phyloP scores from a whole-genome alignment of 2,113 vertebrate genomes.

The Melanerpes formicivorus region DNA sequence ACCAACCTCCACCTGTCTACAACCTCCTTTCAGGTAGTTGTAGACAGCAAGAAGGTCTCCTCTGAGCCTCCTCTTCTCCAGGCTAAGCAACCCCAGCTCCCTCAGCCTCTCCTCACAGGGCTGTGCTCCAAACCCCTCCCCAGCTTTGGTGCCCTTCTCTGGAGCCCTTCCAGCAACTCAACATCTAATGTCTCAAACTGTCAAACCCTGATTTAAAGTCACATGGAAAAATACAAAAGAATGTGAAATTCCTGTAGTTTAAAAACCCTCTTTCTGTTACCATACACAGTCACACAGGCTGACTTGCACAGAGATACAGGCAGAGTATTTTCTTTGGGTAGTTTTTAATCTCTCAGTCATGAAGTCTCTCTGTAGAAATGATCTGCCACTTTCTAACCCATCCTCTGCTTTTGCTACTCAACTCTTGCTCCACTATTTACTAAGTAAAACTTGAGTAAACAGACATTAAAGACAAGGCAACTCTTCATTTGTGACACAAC shows the following conservation, averaged over 20 bases:
- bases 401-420: neutral
- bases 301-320: neutral
- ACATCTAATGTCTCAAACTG: neutral
- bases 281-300: neutral
- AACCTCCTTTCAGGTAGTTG: no score
- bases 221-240: neutral
- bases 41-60: no score
- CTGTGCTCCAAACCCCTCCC: no score
- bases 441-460: neutral
- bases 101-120: no score
- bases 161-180: no score
- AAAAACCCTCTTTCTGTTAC: neutral
- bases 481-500: neutral
- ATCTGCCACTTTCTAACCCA: neutral
- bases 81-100: no score
- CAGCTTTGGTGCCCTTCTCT: no score
- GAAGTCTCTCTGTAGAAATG: neutral
- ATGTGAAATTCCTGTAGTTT: neutral
- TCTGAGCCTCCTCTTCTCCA: no score
- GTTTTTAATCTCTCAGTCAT: neutral
- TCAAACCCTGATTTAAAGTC: neutral
- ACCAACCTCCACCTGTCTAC: no score
- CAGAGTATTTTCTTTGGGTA: neutral
- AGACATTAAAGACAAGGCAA: neutral
- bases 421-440: neutral